A percentile compares a stretch with the other conserved stretches of the same genome.
phyloP scores from a whole-genome alignment of 2,113 vertebrate species.

The Perognathus longimembris region DNA sequence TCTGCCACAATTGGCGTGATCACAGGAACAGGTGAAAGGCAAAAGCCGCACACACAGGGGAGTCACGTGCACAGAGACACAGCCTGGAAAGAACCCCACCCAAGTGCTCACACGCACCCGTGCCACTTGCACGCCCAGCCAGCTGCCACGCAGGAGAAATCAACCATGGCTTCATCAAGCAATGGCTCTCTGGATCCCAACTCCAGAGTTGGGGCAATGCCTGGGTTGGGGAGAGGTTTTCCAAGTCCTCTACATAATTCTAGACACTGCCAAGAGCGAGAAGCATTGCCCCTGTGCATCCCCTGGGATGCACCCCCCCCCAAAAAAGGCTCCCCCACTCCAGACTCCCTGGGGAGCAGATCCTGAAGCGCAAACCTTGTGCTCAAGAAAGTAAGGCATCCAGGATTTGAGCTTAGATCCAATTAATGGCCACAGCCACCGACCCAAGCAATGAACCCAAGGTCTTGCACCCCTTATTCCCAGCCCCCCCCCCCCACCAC shows the following conservation, averaged over 20 bases:
- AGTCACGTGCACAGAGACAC: neutral
- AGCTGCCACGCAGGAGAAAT: too few species aligned
- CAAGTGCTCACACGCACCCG: neutral
- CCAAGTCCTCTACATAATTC: neutral
- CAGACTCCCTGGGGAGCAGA: neutral
- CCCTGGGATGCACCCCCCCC: neutral
- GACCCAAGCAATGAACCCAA: neutral
- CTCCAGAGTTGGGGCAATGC: neutral
- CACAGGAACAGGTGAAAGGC: neutral
- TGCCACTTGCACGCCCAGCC: neutral
- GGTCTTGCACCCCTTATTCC: neutral
- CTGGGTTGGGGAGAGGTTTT: neutral
- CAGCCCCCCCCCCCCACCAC: neutral
- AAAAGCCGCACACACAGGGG: neutral
- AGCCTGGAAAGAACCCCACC: neutral
- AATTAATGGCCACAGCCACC: neutral
- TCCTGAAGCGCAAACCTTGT: neutral
- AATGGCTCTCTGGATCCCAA: neutral
- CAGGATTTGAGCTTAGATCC: neutral
- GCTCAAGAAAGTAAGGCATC: neutral
- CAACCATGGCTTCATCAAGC: neutral
- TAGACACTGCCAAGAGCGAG: neutral
- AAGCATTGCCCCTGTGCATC: neutral
- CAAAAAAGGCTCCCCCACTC: neutral
- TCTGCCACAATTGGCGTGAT: neutral